Base-by-base conservation (phyloP, 2,797 vertebrate genomes). In the Knipowitschia caucasica region DNA sequence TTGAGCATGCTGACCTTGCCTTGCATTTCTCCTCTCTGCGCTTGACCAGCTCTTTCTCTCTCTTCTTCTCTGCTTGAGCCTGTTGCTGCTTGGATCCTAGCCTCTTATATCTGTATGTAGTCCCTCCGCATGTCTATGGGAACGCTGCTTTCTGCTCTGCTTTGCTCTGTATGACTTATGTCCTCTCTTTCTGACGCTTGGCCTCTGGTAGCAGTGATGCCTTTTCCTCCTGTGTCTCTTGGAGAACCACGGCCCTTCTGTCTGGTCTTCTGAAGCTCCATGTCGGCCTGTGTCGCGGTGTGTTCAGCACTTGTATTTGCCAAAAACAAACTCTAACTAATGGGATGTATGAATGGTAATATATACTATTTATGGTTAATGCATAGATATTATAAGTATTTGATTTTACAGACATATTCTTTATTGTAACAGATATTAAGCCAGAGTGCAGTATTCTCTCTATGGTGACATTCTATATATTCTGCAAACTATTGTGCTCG, bases 1-100 rank as follows among this genome's bases (percentile, higher is more conserved):
- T 84, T 5, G 81, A 85, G 89, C 88, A 91, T 91, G 88, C 85
- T 83, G 45, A 81, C 73, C 83, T 79, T 58, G 76, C 87, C 82
- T 80, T 53, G 83, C 81, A 69, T 53, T 65, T 70, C 79, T 67
- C 33, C 79, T 79, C 70, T 74, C 77, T 82, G 80, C 77, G 80
- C 87, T 86, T 75, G 64, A 67, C 71, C 74, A 44, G 79, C 56
- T 80, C 76, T 85, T 62, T 87, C 76, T 84, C 62, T 87, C 71
- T 62, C 80, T 67, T 82, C 69, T 78, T 67, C 71, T 75, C 77
- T 62, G 78, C 82, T 84, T 71, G 65, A 75, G 67, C 80, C 80
- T 76, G 82, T 87, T 56, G 75, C 86, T 10, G 84, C 85, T 89
- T 72, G 55, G 50, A 78, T 50, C 65, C 71, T 88, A 88, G 64